Conservation (phyloP, 1,140 invertebrate species). For the Hermatobates lingyangjiaoensis region DNA sequence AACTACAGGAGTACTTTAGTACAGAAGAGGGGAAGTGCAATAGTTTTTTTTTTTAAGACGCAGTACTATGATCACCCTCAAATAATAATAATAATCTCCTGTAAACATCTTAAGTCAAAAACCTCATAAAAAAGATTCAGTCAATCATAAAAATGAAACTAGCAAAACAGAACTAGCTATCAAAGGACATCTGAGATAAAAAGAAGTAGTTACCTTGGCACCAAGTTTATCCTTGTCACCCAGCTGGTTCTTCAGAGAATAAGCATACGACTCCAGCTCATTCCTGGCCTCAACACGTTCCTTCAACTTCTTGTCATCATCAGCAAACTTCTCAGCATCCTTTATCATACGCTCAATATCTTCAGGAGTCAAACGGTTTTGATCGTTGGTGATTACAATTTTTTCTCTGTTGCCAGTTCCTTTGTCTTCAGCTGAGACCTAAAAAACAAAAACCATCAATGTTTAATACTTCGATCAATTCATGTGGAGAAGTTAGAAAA, state of each 20-base stretch:
- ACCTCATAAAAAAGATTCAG: too few species aligned
- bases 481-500: neutral
- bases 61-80: too few species aligned
- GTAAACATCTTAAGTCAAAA: too few species aligned
- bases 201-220: constrained; percentile 42
- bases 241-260: constrained; percentile 94
- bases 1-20: too few species aligned
- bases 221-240: constrained; percentile 96
- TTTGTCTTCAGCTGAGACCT: constrained; percentile 92
- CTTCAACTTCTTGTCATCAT: constrained; percentile 95
- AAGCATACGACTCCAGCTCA: constrained; percentile 92
- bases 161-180: neutral
- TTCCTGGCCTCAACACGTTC: constrained; percentile 89
- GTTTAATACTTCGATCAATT: neutral
- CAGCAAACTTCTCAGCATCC: constrained; percentile 95
- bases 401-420: constrained; percentile 96
- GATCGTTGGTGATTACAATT: constrained; percentile 97
- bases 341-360: constrained; percentile 98
- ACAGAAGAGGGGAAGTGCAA: too few species aligned
- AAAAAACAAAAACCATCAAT: constrained; percentile 12
- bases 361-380: constrained; percentile 88
- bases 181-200: neutral
- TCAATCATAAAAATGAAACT: neutral
- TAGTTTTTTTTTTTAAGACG: too few species aligned
- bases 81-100: too few species aligned